These are phyloP conservation scores for Leucoma salicis DNA, from an alignment of 2,888 invertebrate genomes.

Conservation along the genomic window DNA sequence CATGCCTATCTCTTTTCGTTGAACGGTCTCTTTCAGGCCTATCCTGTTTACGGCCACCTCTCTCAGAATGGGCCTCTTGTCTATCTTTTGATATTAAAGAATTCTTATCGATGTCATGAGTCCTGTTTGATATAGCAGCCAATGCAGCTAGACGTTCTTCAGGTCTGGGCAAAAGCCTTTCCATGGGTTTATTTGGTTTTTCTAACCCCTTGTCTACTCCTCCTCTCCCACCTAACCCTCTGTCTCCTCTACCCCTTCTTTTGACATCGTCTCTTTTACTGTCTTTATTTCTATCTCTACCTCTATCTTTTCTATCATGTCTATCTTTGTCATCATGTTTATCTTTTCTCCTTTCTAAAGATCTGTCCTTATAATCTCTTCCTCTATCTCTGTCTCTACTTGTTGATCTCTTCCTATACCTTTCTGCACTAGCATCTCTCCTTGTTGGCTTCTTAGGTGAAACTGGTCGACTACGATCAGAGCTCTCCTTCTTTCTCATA, in stretches of 20 bases:
- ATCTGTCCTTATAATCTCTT: slow-evolving; percentile 75
- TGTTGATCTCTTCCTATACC: slow-evolving; percentile 64
- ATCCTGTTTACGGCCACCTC: slow-evolving; percentile 73
- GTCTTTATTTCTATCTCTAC: slow-evolving; percentile 83
- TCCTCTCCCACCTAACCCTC: slow-evolving; percentile 71
- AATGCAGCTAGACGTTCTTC: slow-evolving; percentile 84
- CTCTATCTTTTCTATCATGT: slow-evolving; percentile 86
- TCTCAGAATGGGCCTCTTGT: slow-evolving; percentile 71
- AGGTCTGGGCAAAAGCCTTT: slow-evolving; percentile 83
- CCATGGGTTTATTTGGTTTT: slow-evolving; percentile 83
- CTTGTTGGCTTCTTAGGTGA: slow-evolving; percentile 73
- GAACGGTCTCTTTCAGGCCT: slow-evolving; percentile 78
- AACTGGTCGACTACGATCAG: slow-evolving; percentile 73
- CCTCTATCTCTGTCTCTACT: slow-evolving; percentile 80
- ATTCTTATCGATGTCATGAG: slow-evolving; percentile 71
- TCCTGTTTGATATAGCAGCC: slow-evolving; percentile 76
- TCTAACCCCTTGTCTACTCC: slow-evolving; percentile 80
- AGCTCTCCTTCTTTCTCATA: slow-evolving; percentile 69
- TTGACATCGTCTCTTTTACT: slow-evolving; percentile 77
- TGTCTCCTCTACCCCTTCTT: slow-evolving; percentile 75
- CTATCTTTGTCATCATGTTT: slow-evolving; percentile 82
- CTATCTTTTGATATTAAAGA: slow-evolving; percentile 73
- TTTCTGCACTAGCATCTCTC: slow-evolving; percentile 66
- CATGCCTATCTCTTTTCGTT: slow-evolving; percentile 70
- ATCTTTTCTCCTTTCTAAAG: slow-evolving; percentile 73